A percentile compares a stretch with the other conserved stretches of the same genome.
These are phyloP conservation scores for Solea solea DNA, from an alignment of 2,113 vertebrate genomes.

Conservation along the genomic window DNA sequence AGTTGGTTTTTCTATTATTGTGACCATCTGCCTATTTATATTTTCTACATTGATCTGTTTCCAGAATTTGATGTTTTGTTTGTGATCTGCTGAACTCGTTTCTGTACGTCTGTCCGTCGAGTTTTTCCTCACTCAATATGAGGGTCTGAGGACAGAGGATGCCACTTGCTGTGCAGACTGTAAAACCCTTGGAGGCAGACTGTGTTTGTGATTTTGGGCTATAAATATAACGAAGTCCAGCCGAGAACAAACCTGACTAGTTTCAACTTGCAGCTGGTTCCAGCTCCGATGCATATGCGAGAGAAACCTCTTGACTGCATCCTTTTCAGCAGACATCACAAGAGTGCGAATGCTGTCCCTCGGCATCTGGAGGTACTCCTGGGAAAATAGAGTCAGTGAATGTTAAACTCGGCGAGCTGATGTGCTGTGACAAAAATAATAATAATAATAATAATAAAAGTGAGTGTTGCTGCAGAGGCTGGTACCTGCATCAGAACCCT, in stretches of 20 bases:
- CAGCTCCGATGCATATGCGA: slow-evolving; percentile 87
- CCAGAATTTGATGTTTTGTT: too few relatives aligned
- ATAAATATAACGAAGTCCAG: too few relatives aligned
- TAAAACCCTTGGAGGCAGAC: too few relatives aligned
- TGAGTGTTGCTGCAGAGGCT: background rate
- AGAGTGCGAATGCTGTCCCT: slow-evolving; percentile 85
- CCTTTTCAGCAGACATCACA: slow-evolving; percentile 86
- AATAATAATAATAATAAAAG: background rate
- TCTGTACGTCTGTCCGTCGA: too few relatives aligned
- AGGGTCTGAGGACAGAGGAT: too few relatives aligned
- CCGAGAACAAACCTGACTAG: slow-evolving; percentile 71
- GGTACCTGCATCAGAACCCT: slow-evolving; percentile 86
- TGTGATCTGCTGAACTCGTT: too few relatives aligned
- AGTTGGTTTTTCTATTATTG: too few relatives aligned
- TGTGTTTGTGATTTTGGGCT: too few relatives aligned
- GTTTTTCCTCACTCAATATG: too few relatives aligned
- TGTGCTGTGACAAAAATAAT: background rate
- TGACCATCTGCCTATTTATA: too few relatives aligned
- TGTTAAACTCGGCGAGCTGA: slow-evolving; percentile 1
- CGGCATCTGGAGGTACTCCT: slow-evolving; percentile 89
- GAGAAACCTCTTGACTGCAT: slow-evolving; percentile 85
- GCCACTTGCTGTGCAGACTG: too few relatives aligned
- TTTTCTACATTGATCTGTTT: too few relatives aligned
- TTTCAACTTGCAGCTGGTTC: slow-evolving; percentile 83
- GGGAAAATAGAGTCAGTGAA: slow-evolving; percentile 13